phyloP scores from a whole-genome alignment of 2,113 vertebrate genomes.

The Oostethus manadensis region DNA sequence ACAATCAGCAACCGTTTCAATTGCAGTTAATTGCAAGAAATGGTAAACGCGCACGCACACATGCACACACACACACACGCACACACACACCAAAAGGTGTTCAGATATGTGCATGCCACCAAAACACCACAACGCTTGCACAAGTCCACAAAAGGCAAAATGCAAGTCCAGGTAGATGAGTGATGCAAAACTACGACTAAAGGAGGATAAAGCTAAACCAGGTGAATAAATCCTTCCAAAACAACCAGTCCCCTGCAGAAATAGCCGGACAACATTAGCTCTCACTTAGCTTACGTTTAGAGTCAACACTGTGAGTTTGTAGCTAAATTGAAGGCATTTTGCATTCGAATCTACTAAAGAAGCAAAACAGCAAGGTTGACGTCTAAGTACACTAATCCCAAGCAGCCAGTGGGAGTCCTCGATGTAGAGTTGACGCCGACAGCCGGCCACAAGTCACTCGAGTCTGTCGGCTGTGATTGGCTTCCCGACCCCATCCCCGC shows the following conservation, averaged over 20 bases:
- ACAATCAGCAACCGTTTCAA: constrained; percentile 19
- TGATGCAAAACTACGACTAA: background rate
- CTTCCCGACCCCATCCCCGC: constrained; percentile 52
- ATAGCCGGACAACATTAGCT: constrained; percentile 46
- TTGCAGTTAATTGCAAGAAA: background rate
- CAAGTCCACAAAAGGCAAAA: constrained; percentile 1
- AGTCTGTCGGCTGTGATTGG: constrained; percentile 15
- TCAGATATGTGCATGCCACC: constrained; percentile 11
- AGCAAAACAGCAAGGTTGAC: constrained; percentile 28
- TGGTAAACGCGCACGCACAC: no score
- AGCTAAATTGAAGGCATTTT: background rate
- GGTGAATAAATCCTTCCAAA: constrained; percentile 42
- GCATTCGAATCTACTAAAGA: background rate
- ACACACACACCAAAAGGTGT: background rate
- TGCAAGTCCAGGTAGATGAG: background rate
- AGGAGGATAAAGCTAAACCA: constrained; percentile 4
- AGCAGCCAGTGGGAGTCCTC: constrained; percentile 59
- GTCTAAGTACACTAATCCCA: constrained; percentile 52
- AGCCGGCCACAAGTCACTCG: constrained; percentile 10
- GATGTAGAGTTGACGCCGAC: constrained; percentile 39
- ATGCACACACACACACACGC: background rate
- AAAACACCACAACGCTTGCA: constrained; percentile 30
- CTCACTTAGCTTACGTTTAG: constrained; percentile 27
- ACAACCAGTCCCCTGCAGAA: constrained; percentile 13
- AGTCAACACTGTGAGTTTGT: constrained; percentile 28